phyloP scores from a whole-genome alignment of 2,888 invertebrate species.

The Patella depressa region DNA sequence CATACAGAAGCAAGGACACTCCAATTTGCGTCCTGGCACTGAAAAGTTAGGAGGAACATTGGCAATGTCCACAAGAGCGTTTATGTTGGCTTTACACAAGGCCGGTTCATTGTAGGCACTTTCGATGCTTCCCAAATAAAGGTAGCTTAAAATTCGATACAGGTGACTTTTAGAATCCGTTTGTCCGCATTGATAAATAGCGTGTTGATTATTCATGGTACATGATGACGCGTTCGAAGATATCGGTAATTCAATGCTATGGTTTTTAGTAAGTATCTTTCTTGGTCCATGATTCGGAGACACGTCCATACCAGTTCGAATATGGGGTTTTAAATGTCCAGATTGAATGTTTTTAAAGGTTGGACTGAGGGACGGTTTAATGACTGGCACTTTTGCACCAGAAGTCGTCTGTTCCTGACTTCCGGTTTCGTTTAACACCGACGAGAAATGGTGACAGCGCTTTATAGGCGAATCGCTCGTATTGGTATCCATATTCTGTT shows the following conservation, averaged over 20 bases:
- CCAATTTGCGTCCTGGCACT: conserved; percentile 48
- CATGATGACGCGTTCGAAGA: neutral
- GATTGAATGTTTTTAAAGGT: neutral
- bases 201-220: neutral
- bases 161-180: neutral
- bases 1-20: conserved; percentile 61
- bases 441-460: neutral
- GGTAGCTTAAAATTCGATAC: conserved; percentile 56
- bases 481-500: neutral
- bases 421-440: neutral
- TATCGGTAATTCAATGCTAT: neutral
- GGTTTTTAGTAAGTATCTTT: neutral
- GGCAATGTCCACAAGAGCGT: conserved; percentile 72
- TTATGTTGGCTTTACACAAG: conserved; percentile 71
- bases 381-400: neutral
- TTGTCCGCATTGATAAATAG: neutral
- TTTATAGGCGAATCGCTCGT: neutral
- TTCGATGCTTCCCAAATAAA: conserved; percentile 71
- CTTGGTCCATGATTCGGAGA: neutral
- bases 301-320: neutral
- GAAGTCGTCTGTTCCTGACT: neutral
- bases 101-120: conserved; percentile 71
- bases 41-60: conserved; percentile 46
- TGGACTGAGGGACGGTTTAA: neutral
- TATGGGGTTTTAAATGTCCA: neutral